phyloP scores from a whole-genome alignment of 2,113 vertebrate species.

The Heterotis niloticus region DNA sequence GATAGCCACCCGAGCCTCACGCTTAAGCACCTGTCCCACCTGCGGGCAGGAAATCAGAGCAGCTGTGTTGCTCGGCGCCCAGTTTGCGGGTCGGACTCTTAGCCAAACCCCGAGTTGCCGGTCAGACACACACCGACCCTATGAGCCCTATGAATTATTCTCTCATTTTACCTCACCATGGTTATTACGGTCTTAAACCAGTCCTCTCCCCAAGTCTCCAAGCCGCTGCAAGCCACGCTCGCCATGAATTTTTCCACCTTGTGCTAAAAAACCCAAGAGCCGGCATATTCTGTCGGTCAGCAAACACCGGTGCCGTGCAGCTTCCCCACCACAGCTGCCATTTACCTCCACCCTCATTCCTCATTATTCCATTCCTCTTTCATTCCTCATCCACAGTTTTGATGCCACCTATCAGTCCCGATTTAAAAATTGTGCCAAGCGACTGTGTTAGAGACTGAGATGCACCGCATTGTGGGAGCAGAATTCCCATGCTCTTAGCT shows the following conservation, averaged over 20 bases:
- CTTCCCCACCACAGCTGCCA: too few relatives aligned
- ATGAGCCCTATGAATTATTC: background rate
- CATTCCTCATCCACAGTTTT: too few relatives aligned
- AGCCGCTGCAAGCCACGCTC: too few relatives aligned
- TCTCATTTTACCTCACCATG: background rate
- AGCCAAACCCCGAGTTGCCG: constrained; percentile 36
- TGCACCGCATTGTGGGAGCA: too few relatives aligned
- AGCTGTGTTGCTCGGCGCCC: constrained; percentile 32
- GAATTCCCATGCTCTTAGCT: too few relatives aligned
- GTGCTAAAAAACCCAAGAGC: background rate
- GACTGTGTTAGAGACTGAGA: too few relatives aligned
- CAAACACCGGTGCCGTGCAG: background rate
- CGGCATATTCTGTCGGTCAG: background rate
- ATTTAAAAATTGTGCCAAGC: too few relatives aligned
- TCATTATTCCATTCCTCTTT: too few relatives aligned
- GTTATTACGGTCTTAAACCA: too few relatives aligned
- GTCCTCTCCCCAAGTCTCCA: too few relatives aligned
- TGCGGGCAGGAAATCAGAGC: constrained; percentile 32
- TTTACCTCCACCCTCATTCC: too few relatives aligned
- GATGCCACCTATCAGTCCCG: too few relatives aligned
- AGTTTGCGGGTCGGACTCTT: constrained; percentile 25
- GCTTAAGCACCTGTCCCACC: constrained; percentile 35
- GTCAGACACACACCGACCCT: constrained; percentile 21
- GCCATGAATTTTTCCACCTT: background rate
- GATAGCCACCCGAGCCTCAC: constrained; percentile 16